Base-by-base conservation (phyloP, 2,888 invertebrate species). In the Ellobium chinense region DNA sequence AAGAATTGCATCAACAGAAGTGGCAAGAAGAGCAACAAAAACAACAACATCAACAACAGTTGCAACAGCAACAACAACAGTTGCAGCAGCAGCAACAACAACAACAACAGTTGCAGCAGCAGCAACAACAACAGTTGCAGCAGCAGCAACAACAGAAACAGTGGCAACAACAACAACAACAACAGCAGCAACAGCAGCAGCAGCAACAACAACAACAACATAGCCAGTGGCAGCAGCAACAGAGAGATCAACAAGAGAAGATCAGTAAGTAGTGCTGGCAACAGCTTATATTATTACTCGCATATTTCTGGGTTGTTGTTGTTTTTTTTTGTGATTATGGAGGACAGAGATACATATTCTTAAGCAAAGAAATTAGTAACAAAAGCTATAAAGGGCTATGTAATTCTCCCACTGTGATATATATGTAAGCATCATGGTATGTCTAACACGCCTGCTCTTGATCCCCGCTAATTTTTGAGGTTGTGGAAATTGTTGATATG, bases 181-280 rank as follows among this genome's bases (percentile, higher is more conserved):
- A 63, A 3, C 78, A 36, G 37, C 70, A 62, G 29, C 60, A 27
- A 65, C 62, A 76, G 54, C 54, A 58, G 9, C 80, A 75, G 21
- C 63, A 37, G 63, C 37, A 78, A 5, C 36, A 80, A 18, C 18
- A 65, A 0, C 70, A 78, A 21, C 68, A 72, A 65, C 31, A 37
- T 21, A 66, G 56, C 2, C 66, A 82, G 39, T 75, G 73, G 46
- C 68, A 80, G 29, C 78, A 74, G 34, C 77, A 80, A 66, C 63
- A 74, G 34, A 24, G 12, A 58, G 39, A 36, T 24, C 54, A 73
- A 21, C 29, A 66, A 70, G 78, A 80, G 29, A 39, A 29, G 21
- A 54, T 63, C 21, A 46, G 63, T 75, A 65, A 63, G 46, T n/a
- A 12, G 65, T 29, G 29, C 14, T 63, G 27, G 14, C 3, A 63